Base-by-base conservation (phyloP, 2,888 invertebrate species). In the Caenorhabditis becei region DNA sequence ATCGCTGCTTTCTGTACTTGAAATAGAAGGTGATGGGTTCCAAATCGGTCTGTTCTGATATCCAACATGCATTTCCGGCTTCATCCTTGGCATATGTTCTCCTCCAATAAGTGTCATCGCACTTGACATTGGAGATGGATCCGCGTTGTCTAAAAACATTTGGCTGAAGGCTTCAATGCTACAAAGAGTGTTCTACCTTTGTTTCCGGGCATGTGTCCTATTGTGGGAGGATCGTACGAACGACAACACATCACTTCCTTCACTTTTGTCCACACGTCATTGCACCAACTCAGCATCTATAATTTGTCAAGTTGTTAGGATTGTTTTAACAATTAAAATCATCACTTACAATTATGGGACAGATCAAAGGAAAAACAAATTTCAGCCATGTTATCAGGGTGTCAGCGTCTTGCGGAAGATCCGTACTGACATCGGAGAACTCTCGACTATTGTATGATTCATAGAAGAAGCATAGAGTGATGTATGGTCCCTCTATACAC, bases 51-150 rank as follows among this genome's bases (percentile, higher is more conserved):
- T 59, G 5, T 35, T 20, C 47, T 49, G 70, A 32, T 65, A 70
- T 4, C 56, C 58, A 7, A n/a, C 16, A 18, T 62, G 62, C 20
- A 72, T 77, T 28, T 77, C 63, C 8, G 63, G 14, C 23, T 85
- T 82, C 20, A 89, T 63, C 44, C 86, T 87, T 1, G 86, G 37
- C 1, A 89, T 88, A 35, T 87, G 79, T 0, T 87, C 77, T 0
- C 89, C 86, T 11, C 87, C 88, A 0, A 89, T 86, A 16, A 89
- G 74, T 8, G 89, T 89, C 86, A 89, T 85, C 3, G 87, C 89
- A 32, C 83, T 80, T 16, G 88, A 69, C 23, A 32, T 41, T 37
- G 70, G 67, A 10, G 77, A 14, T 2, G 71, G 11, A 24, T 58
- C 70, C 23, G 70, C 4, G 62, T 70, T 58, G 23, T 67, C 77